These are phyloP conservation scores for Grammomys surdaster DNA, from an alignment of 2,113 vertebrate genomes.

Conservation along the genomic window DNA sequence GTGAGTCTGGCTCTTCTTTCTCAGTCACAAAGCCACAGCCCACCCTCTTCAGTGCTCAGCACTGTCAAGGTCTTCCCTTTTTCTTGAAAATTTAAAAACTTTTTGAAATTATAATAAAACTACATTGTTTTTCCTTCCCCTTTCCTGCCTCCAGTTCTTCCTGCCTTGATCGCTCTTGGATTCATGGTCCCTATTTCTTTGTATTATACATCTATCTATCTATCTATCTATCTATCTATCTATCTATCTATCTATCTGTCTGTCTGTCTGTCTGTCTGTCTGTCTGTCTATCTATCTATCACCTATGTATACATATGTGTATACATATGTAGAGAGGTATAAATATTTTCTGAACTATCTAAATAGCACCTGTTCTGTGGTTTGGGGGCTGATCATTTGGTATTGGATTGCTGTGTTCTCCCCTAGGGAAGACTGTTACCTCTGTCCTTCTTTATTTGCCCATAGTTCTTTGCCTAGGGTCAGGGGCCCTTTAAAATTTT, in stretches of 20 bases:
- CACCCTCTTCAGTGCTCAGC: neutral
- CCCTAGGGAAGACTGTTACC: neutral
- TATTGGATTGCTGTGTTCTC: neutral
- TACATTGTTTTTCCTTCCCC: neutral
- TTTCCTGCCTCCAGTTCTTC: neutral
- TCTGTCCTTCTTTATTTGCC: neutral
- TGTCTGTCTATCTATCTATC: neutral
- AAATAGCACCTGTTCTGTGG: neutral
- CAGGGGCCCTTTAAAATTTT: neutral
- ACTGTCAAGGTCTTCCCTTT: neutral
- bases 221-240: neutral
- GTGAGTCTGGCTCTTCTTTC: neutral
- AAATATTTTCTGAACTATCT: too few species aligned
- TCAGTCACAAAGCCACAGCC: neutral
- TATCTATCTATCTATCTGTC: neutral
- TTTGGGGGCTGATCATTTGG: neutral
- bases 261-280: neutral
- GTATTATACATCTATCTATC: neutral
- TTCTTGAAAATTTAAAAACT: neutral
- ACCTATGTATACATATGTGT: neutral
- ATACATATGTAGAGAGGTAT: neutral
- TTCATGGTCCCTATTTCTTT: too few species aligned
- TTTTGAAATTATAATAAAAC: neutral
- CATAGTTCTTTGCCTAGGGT: neutral
- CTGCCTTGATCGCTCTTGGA: neutral